These are phyloP conservation scores for Engraulis encrasicolus DNA, from an alignment of 2,113 vertebrate genomes.

Conservation along the genomic window DNA sequence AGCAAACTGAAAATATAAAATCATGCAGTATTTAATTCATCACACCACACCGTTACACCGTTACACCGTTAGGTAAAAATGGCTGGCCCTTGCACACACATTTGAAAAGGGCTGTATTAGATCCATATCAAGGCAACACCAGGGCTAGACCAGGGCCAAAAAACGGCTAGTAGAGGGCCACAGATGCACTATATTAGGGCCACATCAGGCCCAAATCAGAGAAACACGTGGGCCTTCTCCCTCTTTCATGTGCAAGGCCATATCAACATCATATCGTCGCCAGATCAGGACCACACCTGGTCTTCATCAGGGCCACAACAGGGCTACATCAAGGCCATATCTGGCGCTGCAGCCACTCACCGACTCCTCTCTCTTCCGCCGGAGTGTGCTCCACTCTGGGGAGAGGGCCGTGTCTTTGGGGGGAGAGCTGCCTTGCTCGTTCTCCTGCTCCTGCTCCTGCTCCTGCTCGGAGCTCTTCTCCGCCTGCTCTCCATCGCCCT, in stretches of 20 bases:
- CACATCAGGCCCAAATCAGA: no score
- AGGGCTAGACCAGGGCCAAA: no score
- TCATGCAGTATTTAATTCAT: neutral
- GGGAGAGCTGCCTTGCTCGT: neutral
- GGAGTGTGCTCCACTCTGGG: slow-evolving; percentile 83
- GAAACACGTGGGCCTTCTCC: no score
- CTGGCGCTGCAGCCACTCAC: slow-evolving; percentile 63
- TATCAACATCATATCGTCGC: no score
- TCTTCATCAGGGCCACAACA: no score
- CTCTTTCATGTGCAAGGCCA: no score
- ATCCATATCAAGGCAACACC: no score
- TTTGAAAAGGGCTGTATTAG: no score
- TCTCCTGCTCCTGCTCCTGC: neutral
- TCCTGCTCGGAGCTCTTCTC: slow-evolving; percentile 33
- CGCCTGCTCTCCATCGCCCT: slow-evolving; percentile 11
- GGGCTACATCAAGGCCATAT: neutral
- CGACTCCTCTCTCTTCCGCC: slow-evolving; percentile 73
- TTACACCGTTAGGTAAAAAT: neutral
- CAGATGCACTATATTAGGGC: no score
- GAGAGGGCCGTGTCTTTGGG: slow-evolving; percentile 67
- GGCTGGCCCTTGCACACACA: neutral
- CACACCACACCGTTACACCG: neutral
- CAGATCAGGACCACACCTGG: no score
- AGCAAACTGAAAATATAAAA: neutral
- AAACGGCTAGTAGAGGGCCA: no score